A percentile compares a stretch with the other conserved stretches of the same genome.
Evolutionary conservation across 2,797 vertebrate genomes (phyloP).

Genomic region (Rhodeus uyekii): DNA sequence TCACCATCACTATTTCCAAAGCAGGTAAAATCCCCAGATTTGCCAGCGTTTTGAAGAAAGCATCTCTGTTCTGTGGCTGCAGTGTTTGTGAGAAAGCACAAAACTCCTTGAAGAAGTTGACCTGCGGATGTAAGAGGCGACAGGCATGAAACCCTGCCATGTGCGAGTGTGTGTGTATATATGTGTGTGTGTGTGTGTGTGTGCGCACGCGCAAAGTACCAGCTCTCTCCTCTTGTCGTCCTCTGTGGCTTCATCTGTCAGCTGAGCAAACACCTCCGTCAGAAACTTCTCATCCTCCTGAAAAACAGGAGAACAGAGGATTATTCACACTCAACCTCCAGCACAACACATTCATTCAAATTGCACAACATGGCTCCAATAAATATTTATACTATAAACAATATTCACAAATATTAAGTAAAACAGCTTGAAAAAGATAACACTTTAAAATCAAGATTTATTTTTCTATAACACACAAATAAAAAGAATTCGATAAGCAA

Average conservation of each 20-base stretch:
- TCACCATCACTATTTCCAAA: conserved; percentile 97
- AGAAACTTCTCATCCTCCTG: conserved; percentile 99
- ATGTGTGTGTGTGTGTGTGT: not conserved
- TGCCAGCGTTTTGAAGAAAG: conserved; percentile 98
- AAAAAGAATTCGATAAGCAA: too few relatives aligned
- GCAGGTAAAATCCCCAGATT: conserved; percentile 98
- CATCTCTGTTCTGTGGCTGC: conserved; percentile 99
- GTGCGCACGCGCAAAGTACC: conserved; percentile 73
- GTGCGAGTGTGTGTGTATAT: not conserved
- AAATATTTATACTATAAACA: too few relatives aligned
- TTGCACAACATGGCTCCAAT: too few relatives aligned
- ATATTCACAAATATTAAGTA: too few relatives aligned
- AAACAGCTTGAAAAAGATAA: too few relatives aligned
- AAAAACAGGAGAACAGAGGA: not conserved
- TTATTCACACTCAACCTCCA: too few relatives aligned
- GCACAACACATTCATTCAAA: too few relatives aligned
- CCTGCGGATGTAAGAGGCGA: conserved; percentile 69
- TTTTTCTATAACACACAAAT: too few relatives aligned
- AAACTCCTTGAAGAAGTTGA: conserved; percentile 99
- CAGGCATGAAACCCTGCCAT: not conserved
- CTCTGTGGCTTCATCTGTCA: conserved; percentile 98
- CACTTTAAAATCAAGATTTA: too few relatives aligned
- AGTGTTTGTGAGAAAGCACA: conserved; percentile 99
- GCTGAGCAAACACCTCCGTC: conserved; percentile 98
- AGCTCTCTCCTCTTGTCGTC: conserved; percentile 98